Percentiles rank a stretch among this genome's conserved stretches.
Conservation (phyloP, 2,113 vertebrate species). For the Bos taurus region DNA sequence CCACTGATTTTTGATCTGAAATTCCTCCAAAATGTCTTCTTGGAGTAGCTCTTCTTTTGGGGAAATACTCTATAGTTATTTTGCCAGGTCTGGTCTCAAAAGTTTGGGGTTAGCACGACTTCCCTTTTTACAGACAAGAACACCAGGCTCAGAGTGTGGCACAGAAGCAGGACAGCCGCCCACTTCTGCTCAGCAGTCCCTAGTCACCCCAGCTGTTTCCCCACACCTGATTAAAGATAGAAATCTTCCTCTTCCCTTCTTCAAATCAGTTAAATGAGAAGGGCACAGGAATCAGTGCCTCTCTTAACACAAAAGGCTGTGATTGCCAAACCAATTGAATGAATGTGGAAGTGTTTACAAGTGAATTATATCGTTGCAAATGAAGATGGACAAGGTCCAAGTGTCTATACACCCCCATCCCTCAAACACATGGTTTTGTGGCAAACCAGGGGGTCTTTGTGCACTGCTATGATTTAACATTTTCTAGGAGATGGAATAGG, state of each 20-base stretch:
- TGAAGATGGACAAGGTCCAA: neutral
- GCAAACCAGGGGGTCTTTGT: neutral
- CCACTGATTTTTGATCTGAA: neutral
- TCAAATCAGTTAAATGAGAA: neutral
- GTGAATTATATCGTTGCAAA: neutral
- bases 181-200: neutral
- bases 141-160: neutral
- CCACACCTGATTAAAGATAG: neutral
- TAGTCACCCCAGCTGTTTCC: neutral
- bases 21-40: neutral
- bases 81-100: neutral
- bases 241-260: neutral
- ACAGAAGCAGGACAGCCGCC: neutral
- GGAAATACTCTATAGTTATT: neutral
- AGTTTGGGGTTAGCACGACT: neutral
- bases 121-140: neutral
- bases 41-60: neutral
- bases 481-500: neutral
- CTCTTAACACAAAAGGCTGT: neutral
- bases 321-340: neutral
- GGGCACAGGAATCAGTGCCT: neutral
- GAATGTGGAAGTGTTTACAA: neutral
- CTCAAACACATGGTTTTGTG: neutral
- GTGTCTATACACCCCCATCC: neutral
- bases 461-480: neutral